Conservation (phyloP, 2,888 invertebrate genomes). For the Scrobipalpa atriplicella region DNA sequence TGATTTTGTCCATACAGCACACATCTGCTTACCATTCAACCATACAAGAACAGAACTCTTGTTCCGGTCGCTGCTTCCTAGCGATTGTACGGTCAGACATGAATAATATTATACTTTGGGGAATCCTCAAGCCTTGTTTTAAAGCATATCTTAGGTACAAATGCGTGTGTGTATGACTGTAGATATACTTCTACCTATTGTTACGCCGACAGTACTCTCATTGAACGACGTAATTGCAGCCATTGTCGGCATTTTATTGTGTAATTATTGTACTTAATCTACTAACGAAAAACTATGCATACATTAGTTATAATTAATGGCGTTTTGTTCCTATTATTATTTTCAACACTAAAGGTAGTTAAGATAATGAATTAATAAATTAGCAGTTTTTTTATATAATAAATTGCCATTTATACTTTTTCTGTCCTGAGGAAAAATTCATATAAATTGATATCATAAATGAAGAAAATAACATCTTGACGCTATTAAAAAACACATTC, state of each 20-base stretch:
- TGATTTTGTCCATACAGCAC: slow-evolving; percentile 6
- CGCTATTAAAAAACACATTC: too few species aligned
- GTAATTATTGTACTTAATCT: slow-evolving; percentile 29
- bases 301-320: slow-evolving; percentile 12
- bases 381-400: too few species aligned
- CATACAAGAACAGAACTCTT: neutral
- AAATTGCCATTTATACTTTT: too few species aligned
- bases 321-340: slow-evolving; percentile 11
- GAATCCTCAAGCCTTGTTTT: neutral
- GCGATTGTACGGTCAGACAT: neutral
- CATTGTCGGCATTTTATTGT: slow-evolving; percentile 43
- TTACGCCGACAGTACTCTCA: slow-evolving; percentile 37
- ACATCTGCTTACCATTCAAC: neutral
- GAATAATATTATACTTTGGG: neutral
- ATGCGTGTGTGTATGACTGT: slow-evolving; percentile 38
- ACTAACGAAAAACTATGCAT: slow-evolving; percentile 18
- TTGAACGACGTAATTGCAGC: slow-evolving; percentile 42
- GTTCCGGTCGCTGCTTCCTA: neutral
- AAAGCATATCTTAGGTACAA: neutral
- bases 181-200: slow-evolving; percentile 39
- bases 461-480: too few species aligned
- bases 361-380: neutral
- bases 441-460: too few species aligned
- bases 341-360: neutral
- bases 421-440: too few species aligned